phyloP scores from a whole-genome alignment of 2,797 vertebrate genomes.

The Sphaeramia orbicularis region DNA sequence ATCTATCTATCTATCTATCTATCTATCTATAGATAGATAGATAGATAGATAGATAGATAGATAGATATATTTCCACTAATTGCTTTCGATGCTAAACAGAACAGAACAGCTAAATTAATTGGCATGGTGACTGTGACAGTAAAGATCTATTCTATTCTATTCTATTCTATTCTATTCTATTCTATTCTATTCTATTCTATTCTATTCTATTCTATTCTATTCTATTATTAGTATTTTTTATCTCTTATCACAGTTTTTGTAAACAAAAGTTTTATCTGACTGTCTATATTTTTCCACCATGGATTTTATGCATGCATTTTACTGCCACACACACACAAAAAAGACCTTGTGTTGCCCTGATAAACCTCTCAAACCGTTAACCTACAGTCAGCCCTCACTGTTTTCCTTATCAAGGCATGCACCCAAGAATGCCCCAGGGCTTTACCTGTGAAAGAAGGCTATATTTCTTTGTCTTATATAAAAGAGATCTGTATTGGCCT shows the following conservation, averaged over 20 bases:
- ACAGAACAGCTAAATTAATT: too few relatives aligned
- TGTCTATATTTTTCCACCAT: slow-evolving; percentile 14
- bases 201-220: too few relatives aligned
- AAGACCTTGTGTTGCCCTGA: slow-evolving; percentile 25
- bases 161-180: too few relatives aligned
- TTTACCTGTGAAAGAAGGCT: slow-evolving; percentile 39
- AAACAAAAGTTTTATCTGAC: slow-evolving; percentile 44
- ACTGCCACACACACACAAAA: slow-evolving; percentile 22
- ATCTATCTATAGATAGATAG: too few relatives aligned
- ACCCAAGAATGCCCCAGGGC: slow-evolving; percentile 31
- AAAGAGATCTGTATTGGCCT: slow-evolving; percentile 47
- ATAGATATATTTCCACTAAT: too few relatives aligned
- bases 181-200: too few relatives aligned
- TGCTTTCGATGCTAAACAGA: too few relatives aligned
- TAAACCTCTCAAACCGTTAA: slow-evolving; percentile 33
- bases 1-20: too few relatives aligned
- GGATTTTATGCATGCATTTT: slow-evolving; percentile 40
- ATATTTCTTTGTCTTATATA: slow-evolving; percentile 59
- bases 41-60: too few relatives aligned
- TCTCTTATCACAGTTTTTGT: slow-evolving; percentile 20
- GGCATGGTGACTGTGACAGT: too few relatives aligned
- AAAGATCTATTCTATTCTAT: too few relatives aligned
- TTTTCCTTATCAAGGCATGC: slow-evolving; percentile 51
- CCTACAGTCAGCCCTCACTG: slow-evolving; percentile 31
- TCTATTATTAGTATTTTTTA: too few relatives aligned